phyloP scores from a whole-genome alignment of 2,888 invertebrate genomes.

The Acronicta leporina region DNA sequence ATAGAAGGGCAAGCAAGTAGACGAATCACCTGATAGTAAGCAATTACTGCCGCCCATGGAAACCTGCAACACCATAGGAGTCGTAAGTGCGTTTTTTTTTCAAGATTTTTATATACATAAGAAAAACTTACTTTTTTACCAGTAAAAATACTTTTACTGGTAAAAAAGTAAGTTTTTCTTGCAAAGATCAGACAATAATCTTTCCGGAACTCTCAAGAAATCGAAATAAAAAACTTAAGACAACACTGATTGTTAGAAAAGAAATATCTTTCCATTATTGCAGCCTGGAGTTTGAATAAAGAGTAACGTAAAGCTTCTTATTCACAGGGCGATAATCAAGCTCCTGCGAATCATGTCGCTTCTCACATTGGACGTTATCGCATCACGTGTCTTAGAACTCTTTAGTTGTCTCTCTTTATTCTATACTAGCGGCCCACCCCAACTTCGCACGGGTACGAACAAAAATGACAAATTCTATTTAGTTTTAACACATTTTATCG shows the following conservation, averaged over 20 bases:
- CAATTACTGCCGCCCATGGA: too few species aligned
- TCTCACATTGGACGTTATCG: background rate
- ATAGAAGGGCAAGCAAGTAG: too few species aligned
- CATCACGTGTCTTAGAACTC: background rate
- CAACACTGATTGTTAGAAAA: slow-evolving; percentile 33
- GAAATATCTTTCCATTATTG: slow-evolving; percentile 27
- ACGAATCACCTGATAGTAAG: too few species aligned
- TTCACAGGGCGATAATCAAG: background rate
- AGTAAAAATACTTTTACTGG: too few species aligned
- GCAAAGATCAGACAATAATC: background rate
- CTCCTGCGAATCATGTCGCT: background rate
- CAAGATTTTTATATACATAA: background rate
- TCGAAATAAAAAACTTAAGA: slow-evolving; percentile 8
- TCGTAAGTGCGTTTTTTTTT: too few species aligned
- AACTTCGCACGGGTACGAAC: too few species aligned
- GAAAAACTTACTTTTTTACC: background rate
- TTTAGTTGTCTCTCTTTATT: too few species aligned
- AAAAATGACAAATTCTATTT: too few species aligned
- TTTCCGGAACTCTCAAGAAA: background rate
- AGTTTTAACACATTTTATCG: too few species aligned
- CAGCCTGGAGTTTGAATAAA: slow-evolving; percentile 24
- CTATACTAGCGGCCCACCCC: too few species aligned
- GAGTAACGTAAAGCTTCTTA: slow-evolving; percentile 9
- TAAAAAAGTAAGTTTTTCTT: background rate
- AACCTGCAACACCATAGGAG: too few species aligned